A percentile compares a stretch with the other conserved stretches of the same genome.
These are phyloP conservation scores for Lamellibrachia columna DNA, from an alignment of 2,888 invertebrate species.

Conservation along the genomic window DNA sequence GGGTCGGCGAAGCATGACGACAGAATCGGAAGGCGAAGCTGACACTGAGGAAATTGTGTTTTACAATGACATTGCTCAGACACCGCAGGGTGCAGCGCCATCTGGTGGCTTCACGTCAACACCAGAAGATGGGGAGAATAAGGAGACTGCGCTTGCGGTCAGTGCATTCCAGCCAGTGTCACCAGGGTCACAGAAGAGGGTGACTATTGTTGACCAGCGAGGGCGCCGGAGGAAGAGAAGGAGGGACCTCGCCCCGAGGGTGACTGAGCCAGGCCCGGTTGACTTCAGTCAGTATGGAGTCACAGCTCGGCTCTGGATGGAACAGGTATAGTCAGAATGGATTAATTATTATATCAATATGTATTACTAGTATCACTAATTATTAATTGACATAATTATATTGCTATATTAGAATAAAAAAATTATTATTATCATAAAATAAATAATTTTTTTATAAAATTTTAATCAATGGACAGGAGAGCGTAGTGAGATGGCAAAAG, in stretches of 20 bases:
- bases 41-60: constrained; percentile 37
- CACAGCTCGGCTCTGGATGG: constrained; percentile 46
- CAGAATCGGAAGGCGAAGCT: constrained; percentile 42
- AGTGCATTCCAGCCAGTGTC: constrained; percentile 29
- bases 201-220: constrained; percentile 30
- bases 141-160: background rate
- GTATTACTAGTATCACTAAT: background rate
- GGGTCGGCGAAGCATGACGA: constrained; percentile 29
- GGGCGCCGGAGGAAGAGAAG: constrained; percentile 25
- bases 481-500: background rate
- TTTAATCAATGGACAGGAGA: too few species aligned
- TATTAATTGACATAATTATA: too few species aligned
- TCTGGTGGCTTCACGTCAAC: background rate
- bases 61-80: background rate
- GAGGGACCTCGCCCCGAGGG: constrained; percentile 30
- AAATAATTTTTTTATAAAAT: too few species aligned
- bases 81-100: background rate
- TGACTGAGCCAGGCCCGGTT: constrained; percentile 41
- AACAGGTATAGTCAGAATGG: constrained; percentile 31
- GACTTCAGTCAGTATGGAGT: constrained; percentile 43
- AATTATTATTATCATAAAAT: too few species aligned
- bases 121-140: background rate
- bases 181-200: constrained; percentile 23
- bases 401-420: too few species aligned
- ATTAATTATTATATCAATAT: background rate